Percentiles rank a stretch among this genome's conserved stretches.
Conservation (phyloP, 2,113 vertebrate species). For the Coracopsis vasa region DNA sequence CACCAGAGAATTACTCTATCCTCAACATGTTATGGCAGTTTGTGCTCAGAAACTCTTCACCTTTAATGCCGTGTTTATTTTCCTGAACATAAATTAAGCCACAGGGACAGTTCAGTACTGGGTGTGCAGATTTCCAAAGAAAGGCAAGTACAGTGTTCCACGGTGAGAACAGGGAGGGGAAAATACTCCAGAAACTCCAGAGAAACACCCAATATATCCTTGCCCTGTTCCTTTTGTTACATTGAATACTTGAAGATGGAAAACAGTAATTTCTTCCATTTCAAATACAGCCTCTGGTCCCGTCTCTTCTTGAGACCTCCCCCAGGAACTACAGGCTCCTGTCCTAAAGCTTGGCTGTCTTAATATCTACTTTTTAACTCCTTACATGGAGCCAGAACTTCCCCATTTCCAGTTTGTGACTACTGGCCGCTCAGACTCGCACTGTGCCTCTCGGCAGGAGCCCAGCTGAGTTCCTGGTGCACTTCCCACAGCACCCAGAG, state of each 20-base stretch:
- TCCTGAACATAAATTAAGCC: neutral
- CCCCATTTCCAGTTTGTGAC: neutral
- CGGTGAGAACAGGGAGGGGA: rapidly evolving
- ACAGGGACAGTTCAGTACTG: neutral
- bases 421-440: rapidly evolving
- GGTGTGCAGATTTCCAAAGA: neutral
- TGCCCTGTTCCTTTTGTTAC: neutral
- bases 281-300: neutral
- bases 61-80: neutral
- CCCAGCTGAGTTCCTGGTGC: neutral
- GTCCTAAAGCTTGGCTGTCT: neutral
- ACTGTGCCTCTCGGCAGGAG: neutral
- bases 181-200: neutral
- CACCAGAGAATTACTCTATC: neutral
- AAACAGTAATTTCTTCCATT: neutral
- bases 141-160: neutral
- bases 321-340: neutral
- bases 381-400: neutral
- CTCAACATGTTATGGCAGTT: neutral
- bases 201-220: neutral
- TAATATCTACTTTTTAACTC: neutral
- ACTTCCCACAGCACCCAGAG: rapidly evolving
- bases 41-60: neutral
- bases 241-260: neutral
- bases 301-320: neutral